Evolutionary conservation across 2,113 vertebrate genomes (phyloP), one percentile per base, ranked within the genome.

Genomic region (Sula dactylatra): DNA sequence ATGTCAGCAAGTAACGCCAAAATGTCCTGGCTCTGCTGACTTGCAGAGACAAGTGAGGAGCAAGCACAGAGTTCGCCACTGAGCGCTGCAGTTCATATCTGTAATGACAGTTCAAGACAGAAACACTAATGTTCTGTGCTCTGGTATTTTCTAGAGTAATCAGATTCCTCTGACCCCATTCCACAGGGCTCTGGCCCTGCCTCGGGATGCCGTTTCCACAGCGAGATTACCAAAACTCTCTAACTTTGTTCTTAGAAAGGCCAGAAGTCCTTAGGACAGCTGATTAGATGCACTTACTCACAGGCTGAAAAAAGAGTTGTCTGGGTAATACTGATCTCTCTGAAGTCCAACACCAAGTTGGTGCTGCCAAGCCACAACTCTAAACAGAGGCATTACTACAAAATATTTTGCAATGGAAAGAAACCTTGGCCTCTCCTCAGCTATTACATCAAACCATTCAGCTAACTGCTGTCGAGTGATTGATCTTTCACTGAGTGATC

Each of bases 31-130:
- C 85, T 86, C 78, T 94, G 89, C 91, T 96, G 93, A 83, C 93
- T 81, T 84, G 90, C 65, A 77, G 70, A 94, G 90, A 76, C 61
- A 88, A 96, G 87, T 56, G 84, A 96, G 61, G 55, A 93, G 65
- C 66, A 85, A 93, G 73, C 77, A 42, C 40, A 70, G 52, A 88
- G 90, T 69, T 97, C 88, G 93, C 64, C 74, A 70, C 29, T 55
- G 86, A 70, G 56, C 2, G 17, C 88, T 94, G 86, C 73, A 91
- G 86, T 91, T 95, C 42, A 2, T 81, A 83, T 70, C 61, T 61
- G 58, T 29, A 92, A 71, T 69, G 90, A 84, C 88, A 92, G 55
- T 31, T 92, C 69, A 69, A 32, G 82, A 93, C 71, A 92, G 78
- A 29, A 95, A 26, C 66, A 79, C 32, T 62, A 34, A 85, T 77